A percentile compares a stretch with the other conserved stretches of the same genome.
Evolutionary conservation across 2,888 invertebrate species (phyloP).

Genomic region (Shargacucullia verbasci): DNA sequence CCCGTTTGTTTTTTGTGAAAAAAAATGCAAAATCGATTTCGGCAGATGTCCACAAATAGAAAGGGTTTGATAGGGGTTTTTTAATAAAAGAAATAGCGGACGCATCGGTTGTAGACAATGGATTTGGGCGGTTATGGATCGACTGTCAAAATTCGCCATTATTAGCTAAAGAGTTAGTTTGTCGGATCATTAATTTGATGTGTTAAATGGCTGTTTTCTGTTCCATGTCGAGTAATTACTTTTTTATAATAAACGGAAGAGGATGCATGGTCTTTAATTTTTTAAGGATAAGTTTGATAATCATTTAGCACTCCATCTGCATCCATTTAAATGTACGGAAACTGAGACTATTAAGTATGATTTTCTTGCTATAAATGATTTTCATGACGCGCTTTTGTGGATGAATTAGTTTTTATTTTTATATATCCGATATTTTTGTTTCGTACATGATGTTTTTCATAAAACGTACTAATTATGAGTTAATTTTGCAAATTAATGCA

Average conservation of each 20-base stretch:
- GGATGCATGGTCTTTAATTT: conserved; percentile 51
- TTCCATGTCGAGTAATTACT: conserved; percentile 48
- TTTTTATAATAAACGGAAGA: conserved; percentile 56
- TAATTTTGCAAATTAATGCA: conserved; percentile 15
- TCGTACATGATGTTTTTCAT: background rate
- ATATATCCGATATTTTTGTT: background rate
- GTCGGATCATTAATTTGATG: conserved; percentile 61
- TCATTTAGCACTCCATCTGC: conserved; percentile 27
- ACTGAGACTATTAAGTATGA: no score
- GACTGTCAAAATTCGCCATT: conserved; percentile 81
- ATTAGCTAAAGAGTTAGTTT: conserved; percentile 76
- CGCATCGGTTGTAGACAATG: conserved; percentile 81
- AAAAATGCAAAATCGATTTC: conserved; percentile 88
- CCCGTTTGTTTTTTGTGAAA: conserved; percentile 78
- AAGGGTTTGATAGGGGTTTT: conserved; percentile 84
- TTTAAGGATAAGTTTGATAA: conserved; percentile 17
- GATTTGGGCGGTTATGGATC: conserved; percentile 78
- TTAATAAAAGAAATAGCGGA: conserved; percentile 75
- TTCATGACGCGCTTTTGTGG: background rate
- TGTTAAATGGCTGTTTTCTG: conserved; percentile 64
- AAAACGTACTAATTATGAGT: background rate
- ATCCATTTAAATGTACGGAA: background rate
- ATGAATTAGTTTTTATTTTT: background rate
- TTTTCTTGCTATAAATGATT: no score
- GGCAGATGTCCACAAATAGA: conserved; percentile 87